Evolutionary conservation across 2,888 invertebrate species (phyloP).

Genomic region (Eucera pruinosa): DNA sequence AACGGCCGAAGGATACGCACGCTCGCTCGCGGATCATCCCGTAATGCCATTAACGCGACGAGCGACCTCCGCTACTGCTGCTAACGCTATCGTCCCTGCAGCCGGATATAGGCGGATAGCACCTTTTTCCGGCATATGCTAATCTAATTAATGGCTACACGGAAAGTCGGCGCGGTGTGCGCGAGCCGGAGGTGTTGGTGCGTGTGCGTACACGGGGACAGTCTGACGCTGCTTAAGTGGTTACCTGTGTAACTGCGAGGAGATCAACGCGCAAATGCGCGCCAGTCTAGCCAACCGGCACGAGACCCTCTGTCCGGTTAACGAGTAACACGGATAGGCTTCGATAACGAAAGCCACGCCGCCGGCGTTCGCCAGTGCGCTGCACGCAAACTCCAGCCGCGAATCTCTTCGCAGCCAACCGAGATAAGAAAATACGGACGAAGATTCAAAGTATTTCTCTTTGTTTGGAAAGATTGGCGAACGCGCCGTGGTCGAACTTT

Average conservation of each 20-base stretch:
- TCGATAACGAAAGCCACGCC: slow-evolving; percentile 10
- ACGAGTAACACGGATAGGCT: slow-evolving; percentile 26
- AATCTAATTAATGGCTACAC: slow-evolving; percentile 64
- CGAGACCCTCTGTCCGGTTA: neutral
- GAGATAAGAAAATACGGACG: neutral
- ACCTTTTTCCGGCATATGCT: slow-evolving; percentile 67
- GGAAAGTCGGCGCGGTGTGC: slow-evolving; percentile 17
- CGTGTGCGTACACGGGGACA: neutral
- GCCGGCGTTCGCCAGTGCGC: neutral
- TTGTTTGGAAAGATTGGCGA: neutral
- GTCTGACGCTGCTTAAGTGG: slow-evolving; percentile 39
- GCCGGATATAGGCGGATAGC: slow-evolving; percentile 52
- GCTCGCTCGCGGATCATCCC: slow-evolving; percentile 47
- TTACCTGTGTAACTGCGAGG: slow-evolving; percentile 50
- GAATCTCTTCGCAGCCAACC: neutral
- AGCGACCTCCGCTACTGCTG: slow-evolving; percentile 13
- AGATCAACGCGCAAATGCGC: slow-evolving; percentile 34
- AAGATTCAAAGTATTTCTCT: neutral
- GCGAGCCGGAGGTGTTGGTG: neutral
- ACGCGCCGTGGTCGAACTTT: slow-evolving; percentile 25
- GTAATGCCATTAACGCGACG: slow-evolving; percentile 59
- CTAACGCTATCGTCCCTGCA: slow-evolving; percentile 28
- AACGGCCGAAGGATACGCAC: slow-evolving; percentile 22
- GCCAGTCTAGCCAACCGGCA: slow-evolving; percentile 11
- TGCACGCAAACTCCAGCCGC: neutral